A percentile compares a stretch with the other conserved stretches of the same genome.
Conservation (phyloP, 2,888 invertebrate genomes). For the Phyllotreta cruciferae region DNA sequence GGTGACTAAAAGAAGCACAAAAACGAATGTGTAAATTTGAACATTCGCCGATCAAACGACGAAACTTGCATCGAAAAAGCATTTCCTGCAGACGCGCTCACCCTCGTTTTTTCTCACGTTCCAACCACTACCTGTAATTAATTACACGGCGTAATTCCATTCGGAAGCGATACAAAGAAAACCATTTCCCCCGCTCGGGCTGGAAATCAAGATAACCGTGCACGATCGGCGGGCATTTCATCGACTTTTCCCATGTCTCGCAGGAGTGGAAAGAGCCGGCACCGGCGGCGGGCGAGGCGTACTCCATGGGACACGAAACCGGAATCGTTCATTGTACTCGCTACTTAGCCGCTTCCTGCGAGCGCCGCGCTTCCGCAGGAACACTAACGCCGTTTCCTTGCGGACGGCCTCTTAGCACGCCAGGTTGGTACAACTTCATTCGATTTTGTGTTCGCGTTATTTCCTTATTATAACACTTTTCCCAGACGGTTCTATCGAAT, state of each 20-base stretch:
- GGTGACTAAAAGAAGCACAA: too few relatives aligned
- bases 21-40: too few relatives aligned
- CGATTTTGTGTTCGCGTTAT: conserved; percentile 17
- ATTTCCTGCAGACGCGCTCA: neutral
- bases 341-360: conserved; percentile 61
- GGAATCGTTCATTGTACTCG: conserved; percentile 61
- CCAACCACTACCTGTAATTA: conserved; percentile 27
- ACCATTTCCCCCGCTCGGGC: conserved; percentile 30
- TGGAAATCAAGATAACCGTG: conserved; percentile 41
- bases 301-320: conserved; percentile 57
- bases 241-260: conserved; percentile 51
- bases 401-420: conserved; percentile 45
- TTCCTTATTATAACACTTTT: conserved; percentile 38
- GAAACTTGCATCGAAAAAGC: too few relatives aligned
- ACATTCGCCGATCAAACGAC: too few relatives aligned
- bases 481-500: too few relatives aligned
- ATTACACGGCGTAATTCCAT: conserved; percentile 26
- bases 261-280: conserved; percentile 41
- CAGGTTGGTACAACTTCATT: conserved; percentile 46
- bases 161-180: conserved; percentile 33
- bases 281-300: conserved; percentile 37
- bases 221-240: conserved; percentile 47
- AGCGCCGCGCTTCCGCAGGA: conserved; percentile 59
- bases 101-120: conserved; percentile 26
- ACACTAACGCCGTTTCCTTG: conserved; percentile 59